Base-by-base conservation (phyloP, 1,140 invertebrate genomes). In the Paramacrobiotus metropolitanus region DNA sequence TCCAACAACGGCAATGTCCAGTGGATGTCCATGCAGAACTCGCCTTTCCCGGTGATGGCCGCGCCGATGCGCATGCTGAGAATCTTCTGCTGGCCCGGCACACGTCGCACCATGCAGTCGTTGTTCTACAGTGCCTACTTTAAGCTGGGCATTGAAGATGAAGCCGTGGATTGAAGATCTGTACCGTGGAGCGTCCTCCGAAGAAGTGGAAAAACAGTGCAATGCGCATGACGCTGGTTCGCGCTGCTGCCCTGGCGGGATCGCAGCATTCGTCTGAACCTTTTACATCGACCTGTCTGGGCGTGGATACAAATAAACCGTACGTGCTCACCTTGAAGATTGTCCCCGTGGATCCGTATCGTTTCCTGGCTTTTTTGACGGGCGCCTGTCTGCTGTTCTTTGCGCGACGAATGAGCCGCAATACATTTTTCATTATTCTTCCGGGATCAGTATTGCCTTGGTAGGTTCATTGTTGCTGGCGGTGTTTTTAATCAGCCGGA, bases 341-440 rank as follows among this genome's bases (percentile, higher is more conserved):
- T 15, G 65, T 67, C 66, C 64, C 4, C 4, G 9, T 55, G 15
- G 48, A 55, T 55, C 24, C 48, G 15, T 55, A 20, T 24, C 15
- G 48, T 9, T 28, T 55, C 15, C 15, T 4, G 28, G 24, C 24
- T 15, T 55, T 55, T 24, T 9, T 55, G 4, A 24, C 24, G 4
- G 48, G 48, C 28, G 15, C 28, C 9, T 24, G 15, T 28, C 61
- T 85, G 21, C 85, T 86, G 71, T 77, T 81, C 65, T 77, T 70
- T 61, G 82, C 84, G 9, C 73, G 74, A 1, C 76, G 74, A 59
- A 71, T 90, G 21, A 81, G 83, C 61, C 74, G 77, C 64, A 91
- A 90, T 70, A 75, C 79, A 1, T 61, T 85, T 1, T 89, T 93
- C 89, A 89, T 70, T 93, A 93, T 68, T 68, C 85, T 1, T 82